These are phyloP conservation scores for Trichoplax adhaerens DNA, from an alignment of 37 sponge, comb jelly and placozoan genomes.

Conservation along the genomic window DNA sequence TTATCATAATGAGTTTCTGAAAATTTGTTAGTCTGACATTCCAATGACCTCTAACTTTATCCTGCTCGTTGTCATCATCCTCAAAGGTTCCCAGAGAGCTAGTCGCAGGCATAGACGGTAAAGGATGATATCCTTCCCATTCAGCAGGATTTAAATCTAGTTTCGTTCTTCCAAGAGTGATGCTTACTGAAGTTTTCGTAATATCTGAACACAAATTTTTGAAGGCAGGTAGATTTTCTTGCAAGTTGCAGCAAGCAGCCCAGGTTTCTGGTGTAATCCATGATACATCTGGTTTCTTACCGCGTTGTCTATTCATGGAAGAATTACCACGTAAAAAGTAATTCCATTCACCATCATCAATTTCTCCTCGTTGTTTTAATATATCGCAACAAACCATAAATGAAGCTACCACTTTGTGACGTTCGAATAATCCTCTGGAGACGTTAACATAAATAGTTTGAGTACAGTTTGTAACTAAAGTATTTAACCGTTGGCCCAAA, in stretches of 20 bases:
- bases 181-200: constrained; percentile 47
- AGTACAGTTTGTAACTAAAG: constrained; percentile 52
- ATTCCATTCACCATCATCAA: constrained; percentile 82
- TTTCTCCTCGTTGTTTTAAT: constrained; percentile 58
- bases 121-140: constrained; percentile 33
- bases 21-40: constrained; percentile 57
- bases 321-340: constrained; percentile 90
- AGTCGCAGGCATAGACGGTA: constrained; percentile 2
- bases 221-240: constrained; percentile 53
- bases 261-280: constrained; percentile 66
- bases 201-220: constrained; percentile 54
- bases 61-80: constrained; percentile 1
- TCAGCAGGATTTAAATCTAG: constrained; percentile 46
- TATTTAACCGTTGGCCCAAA: constrained; percentile 56
- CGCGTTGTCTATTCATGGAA: neutral
- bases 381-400: constrained; percentile 94
- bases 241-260: constrained; percentile 67
- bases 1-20: constrained; percentile 83
- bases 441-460: constrained; percentile 79
- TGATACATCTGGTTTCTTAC: constrained; percentile 49
- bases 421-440: constrained; percentile 77
- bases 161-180: constrained; percentile 41
- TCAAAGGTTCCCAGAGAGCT: too few relatives aligned
- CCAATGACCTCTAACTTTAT: constrained; percentile 59
- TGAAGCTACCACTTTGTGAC: constrained; percentile 92